phyloP scores from a whole-genome alignment of 2,113 vertebrate species.

The Pterocles orientalis region DNA sequence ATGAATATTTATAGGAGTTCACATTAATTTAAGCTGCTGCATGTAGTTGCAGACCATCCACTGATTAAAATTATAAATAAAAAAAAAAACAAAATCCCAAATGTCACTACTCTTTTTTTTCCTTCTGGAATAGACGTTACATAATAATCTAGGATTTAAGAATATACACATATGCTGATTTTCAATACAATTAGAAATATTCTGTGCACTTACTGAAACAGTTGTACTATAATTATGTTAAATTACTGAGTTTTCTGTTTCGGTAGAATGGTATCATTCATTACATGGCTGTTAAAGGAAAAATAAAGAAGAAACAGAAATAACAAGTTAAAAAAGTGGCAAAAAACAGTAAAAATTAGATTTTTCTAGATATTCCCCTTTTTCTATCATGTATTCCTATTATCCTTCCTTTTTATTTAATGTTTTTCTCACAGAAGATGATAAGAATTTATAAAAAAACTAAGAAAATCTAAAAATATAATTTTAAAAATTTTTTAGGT shows the following conservation, averaged over 20 bases:
- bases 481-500: not conserved
- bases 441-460: not conserved
- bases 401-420: not conserved
- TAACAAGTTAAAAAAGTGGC: accelerated
- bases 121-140: not conserved
- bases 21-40: not conserved
- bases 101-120: no score
- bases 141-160: not conserved
- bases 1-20: not conserved
- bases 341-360: not conserved
- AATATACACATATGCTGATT: not conserved
- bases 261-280: not conserved
- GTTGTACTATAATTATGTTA: not conserved
- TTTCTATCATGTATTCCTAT: not conserved
- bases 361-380: accelerated
- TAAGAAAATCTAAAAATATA: not conserved
- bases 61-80: not conserved
- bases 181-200: not conserved
- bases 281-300: not conserved
- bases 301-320: not conserved
- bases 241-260: not conserved
- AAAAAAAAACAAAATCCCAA: no score
- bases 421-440: not conserved
- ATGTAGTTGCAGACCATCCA: not conserved
- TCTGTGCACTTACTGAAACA: not conserved